Percentiles rank a stretch among this genome's conserved stretches.
These are phyloP conservation scores for Anastrepha ludens DNA, from an alignment of 1,140 invertebrate species.

Conservation along the genomic window DNA sequence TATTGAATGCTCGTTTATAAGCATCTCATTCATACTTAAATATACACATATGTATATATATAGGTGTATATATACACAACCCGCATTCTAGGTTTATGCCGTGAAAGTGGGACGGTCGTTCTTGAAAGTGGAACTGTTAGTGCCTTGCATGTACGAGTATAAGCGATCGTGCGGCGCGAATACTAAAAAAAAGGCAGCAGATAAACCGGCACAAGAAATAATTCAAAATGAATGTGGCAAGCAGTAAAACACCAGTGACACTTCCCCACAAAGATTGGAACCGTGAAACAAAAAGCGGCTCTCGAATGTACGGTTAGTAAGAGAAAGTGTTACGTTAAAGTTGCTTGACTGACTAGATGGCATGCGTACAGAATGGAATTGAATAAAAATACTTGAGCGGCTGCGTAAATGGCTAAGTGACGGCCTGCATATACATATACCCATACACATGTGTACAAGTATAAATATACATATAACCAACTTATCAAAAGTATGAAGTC, in stretches of 20 bases:
- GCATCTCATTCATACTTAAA: too few relatives aligned
- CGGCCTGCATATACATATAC: neutral
- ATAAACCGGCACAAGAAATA: neutral
- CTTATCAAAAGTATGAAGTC: constrained; percentile 22
- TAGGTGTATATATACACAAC: neutral
- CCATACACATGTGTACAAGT: neutral
- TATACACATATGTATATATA: neutral
- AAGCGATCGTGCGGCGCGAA: neutral
- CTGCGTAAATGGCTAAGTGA: neutral
- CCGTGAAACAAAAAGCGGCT: neutral
- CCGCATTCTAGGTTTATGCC: neutral
- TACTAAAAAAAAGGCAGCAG: neutral
- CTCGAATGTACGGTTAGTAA: constrained; percentile 15
- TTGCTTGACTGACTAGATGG: neutral
- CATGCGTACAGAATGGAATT: constrained; percentile 16
- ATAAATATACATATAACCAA: neutral
- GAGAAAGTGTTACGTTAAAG: constrained; percentile 35
- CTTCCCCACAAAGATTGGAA: neutral
- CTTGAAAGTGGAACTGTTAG: constrained; percentile 6
- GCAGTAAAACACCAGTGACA: neutral
- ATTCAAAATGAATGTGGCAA: constrained; percentile 1
- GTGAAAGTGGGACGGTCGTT: neutral
- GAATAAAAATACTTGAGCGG: neutral
- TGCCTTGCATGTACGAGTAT: neutral
- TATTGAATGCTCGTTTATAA: too few relatives aligned